Conservation (phyloP, 2,888 invertebrate genomes). For the Sinodicranocentrus sp. region DNA sequence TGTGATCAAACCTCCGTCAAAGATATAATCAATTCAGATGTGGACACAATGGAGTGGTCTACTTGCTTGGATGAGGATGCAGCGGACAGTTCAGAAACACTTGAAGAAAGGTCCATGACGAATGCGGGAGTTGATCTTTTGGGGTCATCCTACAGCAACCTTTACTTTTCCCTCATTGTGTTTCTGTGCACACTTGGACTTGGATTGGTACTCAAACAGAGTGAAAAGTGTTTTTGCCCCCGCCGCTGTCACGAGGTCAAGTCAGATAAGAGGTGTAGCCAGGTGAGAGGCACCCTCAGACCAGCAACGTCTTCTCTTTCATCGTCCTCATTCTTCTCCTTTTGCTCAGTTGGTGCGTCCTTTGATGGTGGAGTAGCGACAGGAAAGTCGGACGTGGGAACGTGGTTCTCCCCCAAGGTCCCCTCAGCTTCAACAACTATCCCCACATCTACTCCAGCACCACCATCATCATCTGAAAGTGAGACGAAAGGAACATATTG, state of each 20-base stretch:
- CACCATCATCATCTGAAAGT: neutral
- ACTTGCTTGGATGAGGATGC: constrained; percentile 71
- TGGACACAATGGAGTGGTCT: constrained; percentile 72
- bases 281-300: neutral
- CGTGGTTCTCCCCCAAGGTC: neutral
- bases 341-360: neutral
- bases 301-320: neutral
- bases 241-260: neutral
- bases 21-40: constrained; percentile 70
- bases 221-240: neutral
- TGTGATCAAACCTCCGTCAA: constrained; percentile 62
- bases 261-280: neutral
- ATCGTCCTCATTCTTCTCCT: neutral
- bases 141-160: constrained; percentile 40
- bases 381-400: neutral
- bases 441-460: constrained; percentile 6
- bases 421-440: neutral
- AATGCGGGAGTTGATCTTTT: constrained; percentile 44
- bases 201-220: neutral
- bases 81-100: constrained; percentile 71
- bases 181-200: constrained; percentile 33
- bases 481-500: neutral
- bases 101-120: constrained; percentile 69
- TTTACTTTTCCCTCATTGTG: constrained; percentile 56
- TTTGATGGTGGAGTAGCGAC: neutral